Evolutionary conservation across 2,888 invertebrate species (phyloP).

Genomic region (Drosophila phalerata): DNA sequence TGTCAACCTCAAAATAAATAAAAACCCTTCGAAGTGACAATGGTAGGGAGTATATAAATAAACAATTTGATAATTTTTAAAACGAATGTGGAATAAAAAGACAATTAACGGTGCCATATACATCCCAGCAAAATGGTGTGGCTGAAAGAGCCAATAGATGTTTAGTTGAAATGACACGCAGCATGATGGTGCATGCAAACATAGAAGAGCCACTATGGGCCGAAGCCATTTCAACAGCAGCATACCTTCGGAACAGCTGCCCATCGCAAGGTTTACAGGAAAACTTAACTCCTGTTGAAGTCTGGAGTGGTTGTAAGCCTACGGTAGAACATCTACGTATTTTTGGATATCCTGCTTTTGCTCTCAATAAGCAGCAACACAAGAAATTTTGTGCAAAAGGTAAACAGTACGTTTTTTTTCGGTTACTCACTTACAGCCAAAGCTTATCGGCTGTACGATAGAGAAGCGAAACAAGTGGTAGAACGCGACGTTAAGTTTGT

Average conservation of each 20-base stretch:
- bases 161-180: too few species aligned
- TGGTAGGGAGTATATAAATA: too few species aligned
- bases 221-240: too few species aligned
- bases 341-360: not conserved
- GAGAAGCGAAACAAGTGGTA: not conserved
- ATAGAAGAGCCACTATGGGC: too few species aligned
- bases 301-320: constrained; percentile 2
- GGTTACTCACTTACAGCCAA: constrained; percentile 2
- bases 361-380: not conserved
- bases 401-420: not conserved
- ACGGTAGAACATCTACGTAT: not conserved
- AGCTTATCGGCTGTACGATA: constrained; percentile 3
- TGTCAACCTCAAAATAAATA: too few species aligned
- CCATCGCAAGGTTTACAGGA: not conserved
- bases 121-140: too few species aligned
- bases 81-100: too few species aligned
- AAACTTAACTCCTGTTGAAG: not conserved
- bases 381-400: constrained; percentile 1
- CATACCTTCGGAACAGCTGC: constrained; percentile 3
- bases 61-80: too few species aligned
- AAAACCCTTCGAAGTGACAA: too few species aligned
- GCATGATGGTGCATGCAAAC: too few species aligned
- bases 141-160: too few species aligned
- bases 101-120: too few species aligned
- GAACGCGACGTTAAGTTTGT: constrained; percentile 6